These are phyloP conservation scores for Lota lota DNA, from an alignment of 2,113 vertebrate genomes.

Conservation along the genomic window DNA sequence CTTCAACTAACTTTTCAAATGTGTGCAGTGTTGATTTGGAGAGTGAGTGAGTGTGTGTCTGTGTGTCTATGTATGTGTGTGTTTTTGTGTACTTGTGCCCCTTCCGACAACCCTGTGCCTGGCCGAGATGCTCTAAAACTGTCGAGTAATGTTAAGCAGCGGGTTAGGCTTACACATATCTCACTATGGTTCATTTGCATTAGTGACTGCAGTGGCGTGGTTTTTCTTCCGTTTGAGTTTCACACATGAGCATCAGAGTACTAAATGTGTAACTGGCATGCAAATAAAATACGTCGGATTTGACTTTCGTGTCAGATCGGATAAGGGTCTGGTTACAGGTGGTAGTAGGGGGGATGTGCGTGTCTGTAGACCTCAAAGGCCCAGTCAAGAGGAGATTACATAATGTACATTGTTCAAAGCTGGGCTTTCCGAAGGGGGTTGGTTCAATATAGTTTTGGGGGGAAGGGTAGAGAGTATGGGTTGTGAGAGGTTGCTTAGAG, in stretches of 20 bases:
- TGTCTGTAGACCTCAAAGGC: background rate
- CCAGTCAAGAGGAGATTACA: slow-evolving; percentile 25
- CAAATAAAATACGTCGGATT: no score
- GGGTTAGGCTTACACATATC: background rate
- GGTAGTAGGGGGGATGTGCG: slow-evolving; percentile 30
- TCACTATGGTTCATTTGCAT: background rate
- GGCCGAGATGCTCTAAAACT: background rate
- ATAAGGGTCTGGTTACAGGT: slow-evolving; percentile 5
- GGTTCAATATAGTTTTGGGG: background rate
- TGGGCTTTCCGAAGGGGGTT: background rate
- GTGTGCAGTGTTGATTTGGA: no score
- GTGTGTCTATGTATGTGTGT: slow-evolving; percentile 3
- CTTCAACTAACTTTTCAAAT: no score
- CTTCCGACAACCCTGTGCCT: slow-evolving; percentile 1
- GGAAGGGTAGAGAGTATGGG: background rate
- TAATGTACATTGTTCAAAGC: slow-evolving; percentile 28
- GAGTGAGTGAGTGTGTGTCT: background rate
- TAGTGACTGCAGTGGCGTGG: background rate
- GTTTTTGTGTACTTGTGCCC: no score
- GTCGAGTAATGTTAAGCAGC: slow-evolving; percentile 11
- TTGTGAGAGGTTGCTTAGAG: background rate
- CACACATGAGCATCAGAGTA: no score
- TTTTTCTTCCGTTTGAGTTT: background rate
- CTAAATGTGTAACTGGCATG: no score
- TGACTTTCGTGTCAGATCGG: background rate